Evolutionary conservation across 1,140 invertebrate species (phyloP).

Genomic region (Philaenus spumarius): DNA sequence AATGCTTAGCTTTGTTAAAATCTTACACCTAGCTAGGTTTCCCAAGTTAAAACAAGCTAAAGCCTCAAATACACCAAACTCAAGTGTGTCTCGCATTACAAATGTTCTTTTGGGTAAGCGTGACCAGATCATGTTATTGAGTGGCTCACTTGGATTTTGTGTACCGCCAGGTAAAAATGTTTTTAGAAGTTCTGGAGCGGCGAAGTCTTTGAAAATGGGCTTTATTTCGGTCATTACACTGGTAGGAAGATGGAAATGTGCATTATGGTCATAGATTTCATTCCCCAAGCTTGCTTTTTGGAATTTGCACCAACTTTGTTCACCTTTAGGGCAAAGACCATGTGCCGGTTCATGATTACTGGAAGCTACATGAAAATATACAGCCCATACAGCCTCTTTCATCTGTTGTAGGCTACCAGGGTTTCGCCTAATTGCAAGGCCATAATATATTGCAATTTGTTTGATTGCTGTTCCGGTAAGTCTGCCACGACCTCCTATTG

Average conservation of each 20-base stretch:
- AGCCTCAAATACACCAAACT: constrained; percentile 23
- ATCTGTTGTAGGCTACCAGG: background rate
- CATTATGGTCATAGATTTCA: constrained; percentile 6
- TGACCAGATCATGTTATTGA: too few relatives aligned
- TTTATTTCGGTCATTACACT: background rate
- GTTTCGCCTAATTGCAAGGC: background rate
- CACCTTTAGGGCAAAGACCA: constrained; percentile 27
- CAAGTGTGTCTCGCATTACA: too few relatives aligned
- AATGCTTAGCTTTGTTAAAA: constrained; percentile 4
- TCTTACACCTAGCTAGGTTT: constrained; percentile 5
- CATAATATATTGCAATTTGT: background rate
- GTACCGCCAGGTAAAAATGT: too few relatives aligned
- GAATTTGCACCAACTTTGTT: constrained; percentile 30
- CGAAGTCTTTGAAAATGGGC: background rate
- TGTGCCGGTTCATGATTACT: constrained; percentile 32
- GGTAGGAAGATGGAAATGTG: constrained; percentile 10
- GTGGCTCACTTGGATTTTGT: too few relatives aligned
- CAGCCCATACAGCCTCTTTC: background rate
- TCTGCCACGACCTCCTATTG: background rate
- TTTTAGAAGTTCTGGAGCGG: too few relatives aligned
- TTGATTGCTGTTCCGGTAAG: background rate
- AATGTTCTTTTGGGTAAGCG: too few relatives aligned
- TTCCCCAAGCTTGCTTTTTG: constrained; percentile 2
- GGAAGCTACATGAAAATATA: background rate
- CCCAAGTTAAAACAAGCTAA: constrained; percentile 4